Base-by-base conservation (phyloP, 1,140 invertebrate species). In the Triops cancriformis region DNA sequence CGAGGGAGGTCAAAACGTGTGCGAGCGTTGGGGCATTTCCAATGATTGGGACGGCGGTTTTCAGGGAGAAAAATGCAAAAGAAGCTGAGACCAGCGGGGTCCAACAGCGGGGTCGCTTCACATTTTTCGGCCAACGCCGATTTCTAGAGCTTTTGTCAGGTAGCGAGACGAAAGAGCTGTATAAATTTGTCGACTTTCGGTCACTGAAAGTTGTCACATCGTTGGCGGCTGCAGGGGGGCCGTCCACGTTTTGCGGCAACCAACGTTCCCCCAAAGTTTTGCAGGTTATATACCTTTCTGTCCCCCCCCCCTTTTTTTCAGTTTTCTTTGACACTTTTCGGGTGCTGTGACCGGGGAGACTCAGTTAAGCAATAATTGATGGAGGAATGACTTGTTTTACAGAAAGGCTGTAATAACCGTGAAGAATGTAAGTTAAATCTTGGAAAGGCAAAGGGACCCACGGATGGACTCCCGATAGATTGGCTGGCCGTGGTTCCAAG, bases 331-430 rank as follows among this genome's bases (percentile, higher is more conserved):
- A 64, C 51, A 64, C 51, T 64, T 64, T 64, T 64, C 14, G 51
- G 14, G 51, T 64, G 51, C 51, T 64, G 23, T 64, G 51, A 64
- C 51, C 18, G 51, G 31, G 14, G 51, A 23, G 51, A 64, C 51
- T 64, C 51, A 64, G 51, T 64, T 64, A 64, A 64, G 51, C 51
- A 64, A 64, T 64, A 64, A 64, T 64, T 64, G 51, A 64, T 64
- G 51, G 51, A 64, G 51, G 23, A 64, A 64, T 23, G 51, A 64
- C 51, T 64, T 64, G 51, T 9, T 64, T 64, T 64, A 64, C 51
- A 64, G 51, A 64, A 64, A 64, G 18, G 23, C 51, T 23, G 51
- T 64, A 37, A 37, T 37, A 64, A 64, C 51, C 51, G 51, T 64
- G 51, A 64, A 64, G 51, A 64, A 64, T 64, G 1, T 64, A 23